Conservation (phyloP, 2,113 vertebrate genomes). For the Ploceus nigricollis region DNA sequence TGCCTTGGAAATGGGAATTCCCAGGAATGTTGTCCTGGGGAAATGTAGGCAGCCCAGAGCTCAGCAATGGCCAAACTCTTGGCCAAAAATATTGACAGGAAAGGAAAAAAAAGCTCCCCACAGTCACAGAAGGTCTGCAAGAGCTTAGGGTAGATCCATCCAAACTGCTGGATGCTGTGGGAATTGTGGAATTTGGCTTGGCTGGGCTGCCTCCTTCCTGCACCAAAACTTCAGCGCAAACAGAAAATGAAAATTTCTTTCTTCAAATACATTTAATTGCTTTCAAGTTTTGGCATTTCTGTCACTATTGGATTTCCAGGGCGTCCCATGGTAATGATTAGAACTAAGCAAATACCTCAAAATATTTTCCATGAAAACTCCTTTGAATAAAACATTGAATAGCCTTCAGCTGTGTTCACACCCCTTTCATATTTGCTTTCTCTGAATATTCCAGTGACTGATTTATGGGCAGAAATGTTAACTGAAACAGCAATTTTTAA, state of each 20-base stretch:
- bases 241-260: slow-evolving; percentile 18
- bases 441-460: slow-evolving; percentile 65
- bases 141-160: not conserved
- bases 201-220: not conserved
- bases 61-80: not conserved
- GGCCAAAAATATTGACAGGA: not conserved
- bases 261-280: slow-evolving; percentile 53
- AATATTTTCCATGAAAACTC: slow-evolving; percentile 58
- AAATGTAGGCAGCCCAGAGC: not conserved
- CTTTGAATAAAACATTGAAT: slow-evolving; percentile 65
- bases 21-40: not conserved
- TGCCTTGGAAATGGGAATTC: not conserved
- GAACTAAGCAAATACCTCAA: slow-evolving; percentile 66
- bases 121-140: not conserved
- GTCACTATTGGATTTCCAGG: slow-evolving; percentile 49
- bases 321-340: slow-evolving; percentile 60
- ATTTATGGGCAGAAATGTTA: slow-evolving; percentile 60
- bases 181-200: slow-evolving; percentile 3
- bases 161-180: not conserved
- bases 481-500: slow-evolving; percentile 50
- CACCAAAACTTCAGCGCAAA: slow-evolving; percentile 14
- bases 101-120: not conserved
- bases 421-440: slow-evolving; percentile 64
- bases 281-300: slow-evolving; percentile 60
- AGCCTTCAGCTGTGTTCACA: slow-evolving; percentile 67